Percentiles rank a stretch among this genome's conserved stretches.
Conservation (phyloP, 2,797 vertebrate genomes). For the Paratrypauchen microcephalus region DNA sequence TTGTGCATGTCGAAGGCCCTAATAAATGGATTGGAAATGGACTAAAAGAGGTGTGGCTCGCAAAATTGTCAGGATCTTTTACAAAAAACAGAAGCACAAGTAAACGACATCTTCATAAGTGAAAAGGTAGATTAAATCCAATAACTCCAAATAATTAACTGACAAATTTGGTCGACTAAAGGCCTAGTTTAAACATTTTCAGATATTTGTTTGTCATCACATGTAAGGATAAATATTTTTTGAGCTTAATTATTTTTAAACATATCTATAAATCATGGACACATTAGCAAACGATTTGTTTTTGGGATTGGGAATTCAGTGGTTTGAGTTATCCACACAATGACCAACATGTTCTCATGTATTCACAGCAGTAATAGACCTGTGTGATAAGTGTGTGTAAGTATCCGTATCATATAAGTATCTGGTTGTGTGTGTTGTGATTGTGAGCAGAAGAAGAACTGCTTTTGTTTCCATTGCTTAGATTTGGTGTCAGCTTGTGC, state of each 20-base stretch:
- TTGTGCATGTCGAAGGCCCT: too few relatives aligned
- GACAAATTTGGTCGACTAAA: too few relatives aligned
- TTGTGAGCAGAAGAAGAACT: background rate
- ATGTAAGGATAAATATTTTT: too few relatives aligned
- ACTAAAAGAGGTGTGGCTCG: too few relatives aligned
- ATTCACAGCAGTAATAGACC: background rate
- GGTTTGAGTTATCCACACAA: background rate
- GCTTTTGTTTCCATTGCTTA: conserved; percentile 13
- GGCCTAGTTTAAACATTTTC: too few relatives aligned
- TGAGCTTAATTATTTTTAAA: background rate
- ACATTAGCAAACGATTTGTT: background rate
- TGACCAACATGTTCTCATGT: background rate
- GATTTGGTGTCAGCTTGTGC: conserved; percentile 27
- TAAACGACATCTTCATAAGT: too few relatives aligned
- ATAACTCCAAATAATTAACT: too few relatives aligned
- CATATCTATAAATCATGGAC: background rate
- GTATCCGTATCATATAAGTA: background rate
- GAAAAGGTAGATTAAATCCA: too few relatives aligned
- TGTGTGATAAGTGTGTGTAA: background rate
- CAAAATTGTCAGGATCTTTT: too few relatives aligned
- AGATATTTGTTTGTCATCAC: too few relatives aligned
- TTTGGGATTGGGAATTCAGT: background rate
- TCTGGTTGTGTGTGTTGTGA: conserved; percentile 15
- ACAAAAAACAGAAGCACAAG: too few relatives aligned
- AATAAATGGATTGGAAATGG: too few relatives aligned